These are phyloP conservation scores for Nemotelus pantherinus DNA, from an alignment of 2,888 invertebrate genomes.

Conservation along the genomic window DNA sequence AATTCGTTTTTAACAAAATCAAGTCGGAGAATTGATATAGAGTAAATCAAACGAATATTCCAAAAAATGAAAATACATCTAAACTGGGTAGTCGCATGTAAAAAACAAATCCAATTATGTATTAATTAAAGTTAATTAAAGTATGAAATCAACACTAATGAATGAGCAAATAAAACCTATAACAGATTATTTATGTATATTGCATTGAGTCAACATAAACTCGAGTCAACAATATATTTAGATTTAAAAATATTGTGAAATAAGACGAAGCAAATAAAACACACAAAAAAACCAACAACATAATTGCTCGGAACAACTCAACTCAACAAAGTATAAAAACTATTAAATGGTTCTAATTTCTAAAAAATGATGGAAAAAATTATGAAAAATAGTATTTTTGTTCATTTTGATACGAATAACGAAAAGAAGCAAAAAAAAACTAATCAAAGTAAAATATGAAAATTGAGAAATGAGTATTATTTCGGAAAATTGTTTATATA, in stretches of 20 bases:
- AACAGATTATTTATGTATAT: slow-evolving; percentile 41
- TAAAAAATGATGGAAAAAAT: neutral
- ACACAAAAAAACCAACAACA: slow-evolving; percentile 17
- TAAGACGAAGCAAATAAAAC: slow-evolving; percentile 16
- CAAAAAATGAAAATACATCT: slow-evolving; percentile 58
- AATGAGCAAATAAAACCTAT: slow-evolving; percentile 23
- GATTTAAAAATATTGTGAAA: slow-evolving; percentile 1
- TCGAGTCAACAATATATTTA: slow-evolving; percentile 18
- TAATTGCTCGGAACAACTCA: slow-evolving; percentile 23
- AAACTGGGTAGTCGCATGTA: slow-evolving; percentile 66
- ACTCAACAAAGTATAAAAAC: neutral
- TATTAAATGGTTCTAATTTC: slow-evolving; percentile 19
- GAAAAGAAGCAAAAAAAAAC: slow-evolving; percentile 28
- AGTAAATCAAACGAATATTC: slow-evolving; percentile 8
- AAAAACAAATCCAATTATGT: slow-evolving; percentile 54
- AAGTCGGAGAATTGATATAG: slow-evolving; percentile 42
- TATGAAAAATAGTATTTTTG: slow-evolving; percentile 32
- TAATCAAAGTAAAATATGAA: slow-evolving; percentile 11
- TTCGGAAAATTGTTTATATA: slow-evolving; percentile 38
- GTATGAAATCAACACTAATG: slow-evolving; percentile 34
- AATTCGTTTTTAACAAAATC: slow-evolving; percentile 12
- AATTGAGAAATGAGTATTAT: neutral
- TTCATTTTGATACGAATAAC: slow-evolving; percentile 39
- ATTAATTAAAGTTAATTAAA: slow-evolving; percentile 35
- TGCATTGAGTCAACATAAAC: slow-evolving; percentile 13